Base-by-base conservation (phyloP, 1,140 invertebrate genomes). In the Centruroides sculpturatus region DNA sequence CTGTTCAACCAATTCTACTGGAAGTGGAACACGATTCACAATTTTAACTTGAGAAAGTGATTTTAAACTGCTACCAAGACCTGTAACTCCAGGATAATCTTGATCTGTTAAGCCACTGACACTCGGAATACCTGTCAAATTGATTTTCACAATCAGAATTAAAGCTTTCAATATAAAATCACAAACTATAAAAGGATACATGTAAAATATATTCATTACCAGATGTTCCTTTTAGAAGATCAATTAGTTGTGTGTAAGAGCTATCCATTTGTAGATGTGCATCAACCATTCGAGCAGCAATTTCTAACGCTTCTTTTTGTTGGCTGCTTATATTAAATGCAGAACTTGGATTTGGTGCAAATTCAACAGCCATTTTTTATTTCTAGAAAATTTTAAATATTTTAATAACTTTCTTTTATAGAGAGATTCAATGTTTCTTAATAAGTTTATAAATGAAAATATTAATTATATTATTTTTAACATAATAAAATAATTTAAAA, bases 1-100 rank as follows among this genome's bases (percentile, higher is more conserved):
- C 72, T 95, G 89, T 75, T 96, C 90, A 73, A 93, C 82, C 61
- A 97, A 84, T 79, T 94, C 91, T 12, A 86, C 82, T 13, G 93
- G 92, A 35, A 97, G 77, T 57, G 90, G 87, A 50, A 92, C 83
- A 77, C 87, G 89, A 68, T 84, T 87, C 5, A 87, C 74, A 59
- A 83, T 83, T 69, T 83, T 83, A 67, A 95, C 78, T 72, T 92
- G 89, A 64, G 86, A 65, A 7, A 77, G 64, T 8, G 67, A 63
- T 55, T 74, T 70, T 9, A 75, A 63, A 47, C 71, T 84, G 66
- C 85, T 77, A 59, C 81, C 81, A 47, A 82, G 69, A 47, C 86
- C 80, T 13, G 80, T 68, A 12, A 83, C 78, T 66, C 81, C 83
- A 59, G 90, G 89, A 78, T 97, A 97, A 71, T 96, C 92, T 72